These are phyloP conservation scores for Nerophis lumbriciformis DNA, from an alignment of 2,113 vertebrate species.

Conservation along the genomic window DNA sequence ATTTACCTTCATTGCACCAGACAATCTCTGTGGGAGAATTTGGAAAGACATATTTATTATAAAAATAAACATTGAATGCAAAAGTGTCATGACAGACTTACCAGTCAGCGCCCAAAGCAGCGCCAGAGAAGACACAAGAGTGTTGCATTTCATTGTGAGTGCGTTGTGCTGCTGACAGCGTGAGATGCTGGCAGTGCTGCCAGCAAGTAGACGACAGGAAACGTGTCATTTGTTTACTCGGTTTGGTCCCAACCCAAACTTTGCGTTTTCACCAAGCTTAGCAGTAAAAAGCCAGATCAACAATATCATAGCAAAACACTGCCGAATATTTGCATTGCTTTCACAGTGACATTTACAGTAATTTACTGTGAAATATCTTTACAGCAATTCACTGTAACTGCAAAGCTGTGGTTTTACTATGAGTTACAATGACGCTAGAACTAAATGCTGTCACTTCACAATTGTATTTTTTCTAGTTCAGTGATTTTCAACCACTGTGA, in stretches of 20 bases:
- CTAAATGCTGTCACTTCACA: too few relatives aligned
- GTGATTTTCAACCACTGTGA: too few relatives aligned
- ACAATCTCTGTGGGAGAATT: constrained; percentile 23
- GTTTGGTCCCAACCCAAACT: not conserved
- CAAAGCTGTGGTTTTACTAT: too few relatives aligned
- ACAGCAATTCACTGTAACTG: too few relatives aligned
- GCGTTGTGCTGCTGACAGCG: constrained; percentile 8
- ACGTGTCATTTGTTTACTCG: not conserved
- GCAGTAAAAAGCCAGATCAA: not conserved
- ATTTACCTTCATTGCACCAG: not conserved
- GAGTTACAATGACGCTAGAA: too few relatives aligned
- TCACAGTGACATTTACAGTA: too few relatives aligned
- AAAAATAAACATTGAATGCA: not conserved
- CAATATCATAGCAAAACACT: not conserved
- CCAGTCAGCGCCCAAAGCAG: constrained; percentile 44
- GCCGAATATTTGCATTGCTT: too few relatives aligned
- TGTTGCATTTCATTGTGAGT: constrained; percentile 11
- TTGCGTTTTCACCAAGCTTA: not conserved
- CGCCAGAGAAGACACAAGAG: constrained; percentile 8
- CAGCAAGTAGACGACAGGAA: constrained; percentile 3
- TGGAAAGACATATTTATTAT: not conserved
- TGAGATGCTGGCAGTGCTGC: not conserved
- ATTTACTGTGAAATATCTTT: too few relatives aligned
- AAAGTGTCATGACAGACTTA: constrained; percentile 8
- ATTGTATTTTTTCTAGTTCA: too few relatives aligned